Percentiles rank a stretch among this genome's conserved stretches.
phyloP scores from a whole-genome alignment of 2,113 vertebrate genomes.

The Gallinago undulata region DNA sequence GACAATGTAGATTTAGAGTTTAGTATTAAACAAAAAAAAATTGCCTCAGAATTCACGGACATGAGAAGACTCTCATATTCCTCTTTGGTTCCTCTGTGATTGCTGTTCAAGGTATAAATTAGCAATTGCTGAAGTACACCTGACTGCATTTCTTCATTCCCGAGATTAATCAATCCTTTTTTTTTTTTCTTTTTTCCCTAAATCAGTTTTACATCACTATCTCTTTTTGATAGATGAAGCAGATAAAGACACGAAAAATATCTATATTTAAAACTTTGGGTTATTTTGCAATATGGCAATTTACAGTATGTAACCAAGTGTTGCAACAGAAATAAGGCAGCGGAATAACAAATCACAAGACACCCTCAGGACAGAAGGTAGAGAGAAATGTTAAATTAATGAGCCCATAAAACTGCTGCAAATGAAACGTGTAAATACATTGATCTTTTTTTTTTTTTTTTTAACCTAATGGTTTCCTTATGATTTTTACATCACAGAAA shows the following conservation, averaged over 20 bases:
- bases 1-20: conserved; percentile 16
- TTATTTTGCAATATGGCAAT: conserved; percentile 82
- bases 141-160: conserved; percentile 7
- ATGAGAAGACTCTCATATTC: not conserved
- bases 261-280: conserved; percentile 80
- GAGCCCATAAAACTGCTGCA: conserved; percentile 98
- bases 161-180: not conserved
- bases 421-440: conserved; percentile 99
- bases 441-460: conserved; percentile 88
- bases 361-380: conserved; percentile 98
- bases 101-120: conserved; percentile 15
- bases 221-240: conserved; percentile 46
- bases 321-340: conserved; percentile 82
- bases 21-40: not conserved
- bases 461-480: conserved; percentile 92
- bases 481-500: conserved; percentile 93
- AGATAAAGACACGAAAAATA: conserved; percentile 54
- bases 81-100: not conserved
- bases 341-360: conserved; percentile 89
- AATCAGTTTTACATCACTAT: conserved; percentile 17
- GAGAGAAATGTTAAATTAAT: conserved; percentile 99
- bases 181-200: not conserved
- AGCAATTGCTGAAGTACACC: conserved; percentile 29
- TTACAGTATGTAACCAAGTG: conserved; percentile 84
- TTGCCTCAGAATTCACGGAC: not conserved